Evolutionary conservation across 2,113 vertebrate genomes (phyloP).

Genomic region (Centrocercus urophasianus): DNA sequence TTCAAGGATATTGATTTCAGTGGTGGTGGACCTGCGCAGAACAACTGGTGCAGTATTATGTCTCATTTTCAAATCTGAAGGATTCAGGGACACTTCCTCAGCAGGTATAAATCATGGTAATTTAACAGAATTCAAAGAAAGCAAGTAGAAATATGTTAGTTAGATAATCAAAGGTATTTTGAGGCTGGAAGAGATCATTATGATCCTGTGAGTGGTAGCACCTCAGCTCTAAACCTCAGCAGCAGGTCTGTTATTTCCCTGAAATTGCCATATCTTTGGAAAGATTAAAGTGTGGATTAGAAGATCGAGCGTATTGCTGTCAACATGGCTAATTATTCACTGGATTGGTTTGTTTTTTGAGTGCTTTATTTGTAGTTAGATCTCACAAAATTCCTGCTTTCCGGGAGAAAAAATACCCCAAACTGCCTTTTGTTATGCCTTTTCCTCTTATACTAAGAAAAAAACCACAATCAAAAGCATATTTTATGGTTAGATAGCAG

Average conservation of each 20-base stretch:
- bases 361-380: neutral
- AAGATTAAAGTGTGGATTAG: neutral
- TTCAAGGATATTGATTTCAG: neutral
- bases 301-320: neutral
- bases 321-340: neutral
- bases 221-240: neutral
- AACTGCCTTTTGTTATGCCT: neutral
- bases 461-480: neutral
- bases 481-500: neutral
- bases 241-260: neutral
- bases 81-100: neutral
- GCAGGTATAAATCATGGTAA: neutral
- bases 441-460: neutral
- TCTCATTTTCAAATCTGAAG: neutral
- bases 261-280: neutral
- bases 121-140: neutral
- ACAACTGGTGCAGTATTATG: fast-evolving
- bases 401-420: neutral
- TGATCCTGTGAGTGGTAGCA: neutral
- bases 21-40: neutral
- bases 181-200: neutral
- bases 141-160: neutral
- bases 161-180: neutral
- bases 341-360: neutral
- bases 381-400: neutral